Percentiles rank a stretch among this genome's conserved stretches.
phyloP scores from a whole-genome alignment of 1,140 invertebrate genomes.

The Tetranychus cinnabarinus region DNA sequence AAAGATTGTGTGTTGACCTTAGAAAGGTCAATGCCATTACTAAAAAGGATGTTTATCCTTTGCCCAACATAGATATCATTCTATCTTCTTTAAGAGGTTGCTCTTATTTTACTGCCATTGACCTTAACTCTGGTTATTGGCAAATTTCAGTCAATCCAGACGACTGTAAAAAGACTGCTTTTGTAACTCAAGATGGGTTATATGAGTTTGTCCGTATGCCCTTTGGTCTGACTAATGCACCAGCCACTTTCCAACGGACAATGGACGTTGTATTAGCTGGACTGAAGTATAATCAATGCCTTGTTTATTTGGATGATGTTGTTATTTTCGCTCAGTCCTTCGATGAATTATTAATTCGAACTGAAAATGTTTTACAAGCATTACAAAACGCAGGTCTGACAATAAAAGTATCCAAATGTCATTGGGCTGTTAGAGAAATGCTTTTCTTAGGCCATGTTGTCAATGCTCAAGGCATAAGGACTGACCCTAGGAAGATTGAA shows the following conservation, averaged over 20 bases:
- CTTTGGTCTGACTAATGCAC: neutral
- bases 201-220: neutral
- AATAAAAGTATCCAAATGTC: neutral
- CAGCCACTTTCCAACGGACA: neutral
- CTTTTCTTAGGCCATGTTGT: neutral
- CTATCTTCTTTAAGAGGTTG: neutral
- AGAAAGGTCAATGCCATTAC: slow-evolving; percentile 23
- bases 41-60: slow-evolving; percentile 24
- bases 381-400: slow-evolving; percentile 6
- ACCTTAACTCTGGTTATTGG: neutral
- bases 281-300: neutral
- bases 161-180: neutral
- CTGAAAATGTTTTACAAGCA: neutral
- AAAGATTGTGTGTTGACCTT: slow-evolving; percentile 20
- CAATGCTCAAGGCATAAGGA: neutral
- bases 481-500: neutral
- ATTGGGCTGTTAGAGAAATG: neutral
- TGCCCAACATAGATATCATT: slow-evolving; percentile 20
- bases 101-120: neutral
- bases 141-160: neutral
- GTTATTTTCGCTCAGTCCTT: neutral
- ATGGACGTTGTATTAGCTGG: neutral
- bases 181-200: neutral
- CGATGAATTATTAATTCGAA: neutral
- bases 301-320: neutral